phyloP scores from a whole-genome alignment of 2,888 invertebrate species.

The Gymnoscelis rufifasciata region DNA sequence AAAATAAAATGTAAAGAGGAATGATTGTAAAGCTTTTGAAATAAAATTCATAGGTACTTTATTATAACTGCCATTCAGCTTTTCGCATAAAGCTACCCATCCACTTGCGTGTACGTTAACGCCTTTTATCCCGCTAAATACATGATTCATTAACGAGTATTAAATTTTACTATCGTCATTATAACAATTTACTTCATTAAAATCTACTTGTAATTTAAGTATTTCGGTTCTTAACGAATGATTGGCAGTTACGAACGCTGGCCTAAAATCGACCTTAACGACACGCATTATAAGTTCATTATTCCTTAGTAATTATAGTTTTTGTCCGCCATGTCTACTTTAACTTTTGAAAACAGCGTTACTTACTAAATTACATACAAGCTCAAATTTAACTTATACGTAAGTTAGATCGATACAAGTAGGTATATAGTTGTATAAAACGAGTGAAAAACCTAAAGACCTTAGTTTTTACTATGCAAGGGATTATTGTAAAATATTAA shows the following conservation, averaged over 20 bases:
- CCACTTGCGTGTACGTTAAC: slow-evolving; percentile 33
- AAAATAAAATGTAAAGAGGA: slow-evolving; percentile 32
- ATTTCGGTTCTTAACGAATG: slow-evolving; percentile 52
- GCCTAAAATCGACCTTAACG: slow-evolving; percentile 39
- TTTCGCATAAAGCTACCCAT: slow-evolving; percentile 8
- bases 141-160: slow-evolving; percentile 68
- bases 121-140: slow-evolving; percentile 45
- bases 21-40: slow-evolving; percentile 35
- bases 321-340: slow-evolving; percentile 44
- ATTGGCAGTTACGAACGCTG: slow-evolving; percentile 65
- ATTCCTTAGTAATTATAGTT: slow-evolving; percentile 32
- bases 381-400: slow-evolving; percentile 76
- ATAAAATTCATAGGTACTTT: slow-evolving; percentile 11
- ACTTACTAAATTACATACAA: slow-evolving; percentile 63
- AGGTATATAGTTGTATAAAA: slow-evolving; percentile 77
- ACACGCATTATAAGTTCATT: slow-evolving; percentile 31
- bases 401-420: slow-evolving; percentile 64
- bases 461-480: slow-evolving; percentile 69
- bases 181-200: slow-evolving; percentile 67
- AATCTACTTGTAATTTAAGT: slow-evolving; percentile 55
- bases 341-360: slow-evolving; percentile 44
- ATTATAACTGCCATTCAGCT: slow-evolving; percentile 19
- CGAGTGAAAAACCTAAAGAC: slow-evolving; percentile 77
- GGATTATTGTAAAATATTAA: slow-evolving; percentile 68
- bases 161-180: slow-evolving; percentile 73